Conservation (phyloP, 2,113 vertebrate genomes). For the Grammomys surdaster region DNA sequence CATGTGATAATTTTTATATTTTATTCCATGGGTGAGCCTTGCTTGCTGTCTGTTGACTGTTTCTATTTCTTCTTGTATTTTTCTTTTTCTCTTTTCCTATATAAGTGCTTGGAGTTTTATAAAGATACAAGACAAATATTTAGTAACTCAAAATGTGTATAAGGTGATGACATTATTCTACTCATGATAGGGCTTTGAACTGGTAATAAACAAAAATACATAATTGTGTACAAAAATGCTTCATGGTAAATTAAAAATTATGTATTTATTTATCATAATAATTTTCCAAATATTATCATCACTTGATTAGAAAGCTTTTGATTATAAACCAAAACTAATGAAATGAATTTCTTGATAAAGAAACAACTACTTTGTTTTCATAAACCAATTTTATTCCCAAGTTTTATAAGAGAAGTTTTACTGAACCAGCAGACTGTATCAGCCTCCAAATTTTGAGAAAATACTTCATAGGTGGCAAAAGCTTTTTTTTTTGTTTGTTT, state of each 20-base stretch:
- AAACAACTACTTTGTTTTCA: conserved; percentile 16
- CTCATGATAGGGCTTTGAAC: background rate
- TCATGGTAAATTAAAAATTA: background rate
- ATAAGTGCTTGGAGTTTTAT: background rate
- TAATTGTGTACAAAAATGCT: background rate
- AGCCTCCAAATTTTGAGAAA: background rate
- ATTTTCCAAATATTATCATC: conserved; percentile 24
- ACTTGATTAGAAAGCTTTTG: conserved; percentile 7
- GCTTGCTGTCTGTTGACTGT: background rate
- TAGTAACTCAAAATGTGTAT: background rate
- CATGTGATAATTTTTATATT: conserved; percentile 26
- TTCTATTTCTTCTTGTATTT: background rate
- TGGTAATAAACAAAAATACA: background rate
- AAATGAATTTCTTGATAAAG: conserved; percentile 18
- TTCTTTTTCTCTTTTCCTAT: background rate
- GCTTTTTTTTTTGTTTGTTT: background rate
- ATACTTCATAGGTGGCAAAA: background rate
- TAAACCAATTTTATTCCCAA: background rate
- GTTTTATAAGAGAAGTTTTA: background rate
- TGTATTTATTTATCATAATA: conserved; percentile 4
- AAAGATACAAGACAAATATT: conserved; percentile 7
- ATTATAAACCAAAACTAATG: conserved; percentile 21
- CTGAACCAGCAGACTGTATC: background rate
- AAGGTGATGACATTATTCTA: background rate
- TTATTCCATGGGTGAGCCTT: background rate